Evolutionary conservation across 2,888 invertebrate genomes (phyloP).

Genomic region (Ligdia adustata): DNA sequence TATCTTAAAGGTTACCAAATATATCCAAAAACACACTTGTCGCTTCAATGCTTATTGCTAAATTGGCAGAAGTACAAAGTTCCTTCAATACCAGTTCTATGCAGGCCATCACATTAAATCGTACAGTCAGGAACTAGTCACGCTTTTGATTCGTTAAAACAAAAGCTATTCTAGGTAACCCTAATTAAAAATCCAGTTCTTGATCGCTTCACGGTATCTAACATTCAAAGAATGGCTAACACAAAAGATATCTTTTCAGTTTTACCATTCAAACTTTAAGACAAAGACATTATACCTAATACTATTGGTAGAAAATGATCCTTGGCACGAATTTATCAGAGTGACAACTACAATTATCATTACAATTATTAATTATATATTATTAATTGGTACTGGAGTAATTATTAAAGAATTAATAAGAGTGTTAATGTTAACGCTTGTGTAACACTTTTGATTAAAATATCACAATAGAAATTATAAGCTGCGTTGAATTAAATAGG

Average conservation of each 20-base stretch:
- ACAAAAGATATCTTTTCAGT: background rate
- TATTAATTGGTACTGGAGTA: slow-evolving; percentile 27
- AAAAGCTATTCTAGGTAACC: background rate
- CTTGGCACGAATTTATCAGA: slow-evolving; percentile 39
- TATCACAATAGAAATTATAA: slow-evolving; percentile 19
- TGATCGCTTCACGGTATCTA: slow-evolving; percentile 7
- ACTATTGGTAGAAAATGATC: slow-evolving; percentile 26
- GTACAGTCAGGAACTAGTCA: no score
- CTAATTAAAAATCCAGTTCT: slow-evolving; percentile 1
- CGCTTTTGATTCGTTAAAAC: no score
- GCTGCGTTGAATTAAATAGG: slow-evolving; percentile 10
- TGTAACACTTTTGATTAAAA: slow-evolving; percentile 16
- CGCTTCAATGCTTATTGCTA: no score
- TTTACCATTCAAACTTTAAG: slow-evolving; percentile 16
- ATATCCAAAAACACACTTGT: no score
- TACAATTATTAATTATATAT: no score
- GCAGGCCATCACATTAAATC: background rate
- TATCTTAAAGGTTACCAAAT: no score
- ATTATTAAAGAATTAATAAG: slow-evolving; percentile 31
- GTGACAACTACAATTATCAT: slow-evolving; percentile 30
- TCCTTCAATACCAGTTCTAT: background rate
- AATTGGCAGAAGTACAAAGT: background rate
- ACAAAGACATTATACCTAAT: slow-evolving; percentile 16
- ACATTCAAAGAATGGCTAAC: background rate
- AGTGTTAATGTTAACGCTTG: slow-evolving; percentile 20